Conservation (phyloP, 2,797 vertebrate species). For the Benthosema pterotum region DNA sequence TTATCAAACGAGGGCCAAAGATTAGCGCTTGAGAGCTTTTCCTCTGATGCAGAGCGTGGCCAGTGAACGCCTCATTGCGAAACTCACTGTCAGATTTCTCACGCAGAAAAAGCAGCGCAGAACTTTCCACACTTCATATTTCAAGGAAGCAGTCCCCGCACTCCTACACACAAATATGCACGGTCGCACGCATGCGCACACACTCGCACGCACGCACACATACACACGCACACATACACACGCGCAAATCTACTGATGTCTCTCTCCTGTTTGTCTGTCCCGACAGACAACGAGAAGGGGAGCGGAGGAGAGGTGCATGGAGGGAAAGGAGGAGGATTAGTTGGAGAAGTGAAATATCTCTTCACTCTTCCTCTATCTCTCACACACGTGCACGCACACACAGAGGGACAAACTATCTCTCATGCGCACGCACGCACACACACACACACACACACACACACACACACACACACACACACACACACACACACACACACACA, state of each 20-base stretch:
- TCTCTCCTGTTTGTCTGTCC: not conserved
- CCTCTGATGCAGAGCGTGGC: constrained; percentile 16
- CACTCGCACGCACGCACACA: not conserved
- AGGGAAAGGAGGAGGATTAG: constrained; percentile 27
- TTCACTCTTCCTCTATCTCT: constrained; percentile 1
- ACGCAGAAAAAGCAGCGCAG: constrained; percentile 18
- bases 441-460: constrained; percentile 1
- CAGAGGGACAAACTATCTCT: not conserved
- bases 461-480: constrained; percentile 1
- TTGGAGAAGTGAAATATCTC: constrained; percentile 20
- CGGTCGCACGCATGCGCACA: not conserved
- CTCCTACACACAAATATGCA: not conserved
- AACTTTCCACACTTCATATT: constrained; percentile 40
- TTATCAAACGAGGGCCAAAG: constrained; percentile 14
- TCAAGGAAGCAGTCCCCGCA: constrained; percentile 26
- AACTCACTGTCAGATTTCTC: constrained; percentile 16
- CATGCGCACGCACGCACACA: not conserved
- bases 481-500: not conserved
- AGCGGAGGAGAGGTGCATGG: not conserved
- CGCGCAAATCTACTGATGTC: not conserved
- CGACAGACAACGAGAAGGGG: constrained; percentile 7
- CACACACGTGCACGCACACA: not conserved
- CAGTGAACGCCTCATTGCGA: no score
- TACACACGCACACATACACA: not conserved
- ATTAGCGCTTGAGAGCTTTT: not conserved